phyloP scores from a whole-genome alignment of 2,888 invertebrate species.

The Ormia ochracea region DNA sequence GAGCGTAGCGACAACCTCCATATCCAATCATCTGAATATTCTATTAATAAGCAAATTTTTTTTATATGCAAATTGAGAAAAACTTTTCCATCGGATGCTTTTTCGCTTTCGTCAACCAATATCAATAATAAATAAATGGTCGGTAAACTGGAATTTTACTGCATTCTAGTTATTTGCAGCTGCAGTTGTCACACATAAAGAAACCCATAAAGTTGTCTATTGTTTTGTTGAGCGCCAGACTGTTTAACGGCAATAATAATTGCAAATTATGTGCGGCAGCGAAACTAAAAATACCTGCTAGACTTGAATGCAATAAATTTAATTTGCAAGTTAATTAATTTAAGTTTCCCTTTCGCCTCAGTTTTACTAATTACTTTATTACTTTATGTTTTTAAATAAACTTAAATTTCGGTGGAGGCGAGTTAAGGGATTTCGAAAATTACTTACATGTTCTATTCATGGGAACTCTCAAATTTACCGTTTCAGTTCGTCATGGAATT shows the following conservation, averaged over 20 bases:
- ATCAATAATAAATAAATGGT: too few species aligned
- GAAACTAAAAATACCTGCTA: not conserved
- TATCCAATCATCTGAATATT: too few species aligned
- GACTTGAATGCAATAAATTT: not conserved
- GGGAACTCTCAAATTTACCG: too few species aligned
- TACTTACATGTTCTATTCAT: too few species aligned
- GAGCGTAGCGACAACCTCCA: too few species aligned
- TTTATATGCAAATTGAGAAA: too few species aligned
- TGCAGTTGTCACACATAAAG: conserved; percentile 2
- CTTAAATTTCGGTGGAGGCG: not conserved
- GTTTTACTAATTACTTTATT: not conserved
- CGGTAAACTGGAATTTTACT: not conserved
- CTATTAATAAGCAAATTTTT: too few species aligned
- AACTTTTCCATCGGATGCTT: too few species aligned
- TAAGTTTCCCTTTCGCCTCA: conserved; percentile 20
- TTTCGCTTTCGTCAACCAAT: too few species aligned
- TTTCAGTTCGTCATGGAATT: too few species aligned
- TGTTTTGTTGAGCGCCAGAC: conserved; percentile 5
- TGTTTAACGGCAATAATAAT: not conserved
- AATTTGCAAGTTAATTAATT: conserved; percentile 28
- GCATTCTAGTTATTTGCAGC: not conserved
- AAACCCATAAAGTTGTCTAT: not conserved
- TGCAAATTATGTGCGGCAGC: not conserved
- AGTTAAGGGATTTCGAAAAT: too few species aligned
- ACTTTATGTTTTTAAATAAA: not conserved